Evolutionary conservation across 2,888 invertebrate genomes (phyloP), one percentile per base, ranked within the genome.

Genomic region (Odontomyia ornata): DNA sequence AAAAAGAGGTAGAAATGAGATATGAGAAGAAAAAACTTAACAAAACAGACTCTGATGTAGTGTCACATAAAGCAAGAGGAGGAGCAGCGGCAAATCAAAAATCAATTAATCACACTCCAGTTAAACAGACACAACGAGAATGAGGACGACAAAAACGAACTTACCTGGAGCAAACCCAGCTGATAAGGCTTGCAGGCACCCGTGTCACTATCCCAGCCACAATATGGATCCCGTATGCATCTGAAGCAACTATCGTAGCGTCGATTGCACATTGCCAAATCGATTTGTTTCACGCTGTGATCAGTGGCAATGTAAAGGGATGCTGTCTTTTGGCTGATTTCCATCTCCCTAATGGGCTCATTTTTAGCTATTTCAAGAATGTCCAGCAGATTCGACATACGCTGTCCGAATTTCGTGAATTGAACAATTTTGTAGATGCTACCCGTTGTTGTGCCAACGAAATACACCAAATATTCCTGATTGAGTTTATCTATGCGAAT

Each of bases 141-240:
- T 28, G 56, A 18, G 60, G 57, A 65, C 57, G 64, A 57, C 64
- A 28, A 15, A n/a, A 27, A 27, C 28, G 15, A 25, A 80, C 81
- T 82, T 80, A 83, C 84, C 83, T 84, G 84, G 79, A 87, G 80
- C 88, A 88, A 93, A 91, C 95, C 96, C 80, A 95, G 92, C 82
- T 92, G 91, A 85, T 95, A 96, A 21, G 96, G 95, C 81, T 95
- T 92, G 87, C 97, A 97, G 75, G 93, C 92, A 79, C 93, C 93
- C 23, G 92, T 91, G 81, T 96, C 95, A 81, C 95, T 92, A 85
- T 97, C 97, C 98, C 98, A 98, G 47, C 97, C 97, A 84, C 98
- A 98, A 86, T 98, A 97, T 0, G 98, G 98, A 88, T 98, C 98
- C 82, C 95, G 92, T 13, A 97, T 95, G 88, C 98, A 98, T 75